These are phyloP conservation scores for Silurus asotus DNA, from an alignment of 2,113 vertebrate species.

Conservation along the genomic window DNA sequence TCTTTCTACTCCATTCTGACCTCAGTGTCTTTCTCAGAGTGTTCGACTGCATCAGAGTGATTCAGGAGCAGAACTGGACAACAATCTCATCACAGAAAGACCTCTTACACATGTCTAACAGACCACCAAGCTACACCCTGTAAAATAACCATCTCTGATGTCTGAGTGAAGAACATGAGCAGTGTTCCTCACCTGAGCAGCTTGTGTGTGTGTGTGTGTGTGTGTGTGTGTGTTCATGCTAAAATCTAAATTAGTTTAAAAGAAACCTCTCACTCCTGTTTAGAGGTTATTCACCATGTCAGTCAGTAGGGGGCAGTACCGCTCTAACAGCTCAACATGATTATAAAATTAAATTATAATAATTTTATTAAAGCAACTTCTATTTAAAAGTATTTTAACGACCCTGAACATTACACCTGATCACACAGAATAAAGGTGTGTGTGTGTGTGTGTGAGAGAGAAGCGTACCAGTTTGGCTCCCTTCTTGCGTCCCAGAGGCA, in stretches of 20 bases:
- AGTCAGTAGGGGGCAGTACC: background rate
- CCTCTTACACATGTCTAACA: background rate
- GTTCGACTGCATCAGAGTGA: conserved; percentile 72
- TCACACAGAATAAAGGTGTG: background rate
- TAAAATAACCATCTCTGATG: no score
- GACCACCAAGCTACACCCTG: no score
- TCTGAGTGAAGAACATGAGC: background rate
- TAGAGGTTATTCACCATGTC: background rate
- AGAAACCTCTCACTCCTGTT: background rate
- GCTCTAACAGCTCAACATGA: background rate
- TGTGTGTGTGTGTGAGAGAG: background rate
- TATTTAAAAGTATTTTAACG: background rate
- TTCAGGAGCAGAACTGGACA: conserved; percentile 96
- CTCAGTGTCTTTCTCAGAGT: conserved; percentile 79
- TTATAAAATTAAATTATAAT: no score
- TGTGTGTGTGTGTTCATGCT: background rate
- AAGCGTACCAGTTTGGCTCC: conserved; percentile 90
- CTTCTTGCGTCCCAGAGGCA: conserved; percentile 96
- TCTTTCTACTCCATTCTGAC: background rate
- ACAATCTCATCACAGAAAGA: conserved; percentile 84
- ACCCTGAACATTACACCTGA: background rate
- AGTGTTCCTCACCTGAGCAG: background rate
- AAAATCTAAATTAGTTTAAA: no score
- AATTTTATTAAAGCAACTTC: background rate
- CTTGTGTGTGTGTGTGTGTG: background rate